Evolutionary conservation across 2,888 invertebrate genomes (phyloP).

Genomic region (Trisateles emortualis): DNA sequence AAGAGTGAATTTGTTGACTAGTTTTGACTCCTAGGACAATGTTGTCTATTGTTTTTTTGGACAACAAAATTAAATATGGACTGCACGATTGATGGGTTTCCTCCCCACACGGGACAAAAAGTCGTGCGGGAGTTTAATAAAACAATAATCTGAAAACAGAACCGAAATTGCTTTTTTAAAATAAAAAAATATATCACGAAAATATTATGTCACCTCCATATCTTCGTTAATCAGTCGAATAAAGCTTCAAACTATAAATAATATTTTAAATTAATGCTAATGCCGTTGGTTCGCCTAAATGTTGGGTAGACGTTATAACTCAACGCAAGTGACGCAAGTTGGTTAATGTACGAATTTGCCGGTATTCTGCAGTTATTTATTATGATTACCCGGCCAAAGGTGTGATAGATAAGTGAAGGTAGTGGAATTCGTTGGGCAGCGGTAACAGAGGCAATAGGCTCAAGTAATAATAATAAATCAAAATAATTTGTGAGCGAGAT

Average conservation of each 20-base stretch:
- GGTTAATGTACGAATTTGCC: slow-evolving; percentile 77
- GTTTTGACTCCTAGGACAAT: no score
- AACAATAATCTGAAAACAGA: no score
- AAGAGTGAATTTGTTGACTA: no score
- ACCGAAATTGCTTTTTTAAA: no score
- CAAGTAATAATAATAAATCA: background rate
- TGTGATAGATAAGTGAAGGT: slow-evolving; percentile 68
- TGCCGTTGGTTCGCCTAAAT: slow-evolving; percentile 78
- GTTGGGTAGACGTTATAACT: slow-evolving; percentile 81
- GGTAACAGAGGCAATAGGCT: slow-evolving; percentile 5
- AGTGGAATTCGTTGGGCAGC: slow-evolving; percentile 22
- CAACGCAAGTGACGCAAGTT: slow-evolving; percentile 68
- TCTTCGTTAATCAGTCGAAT: slow-evolving; percentile 51
- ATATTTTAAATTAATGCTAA: slow-evolving; percentile 87
- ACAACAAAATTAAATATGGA: no score
- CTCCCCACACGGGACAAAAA: no score
- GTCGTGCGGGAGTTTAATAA: no score
- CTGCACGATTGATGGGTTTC: no score
- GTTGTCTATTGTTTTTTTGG: no score
- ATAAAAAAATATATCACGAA: background rate
- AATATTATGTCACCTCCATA: slow-evolving; percentile 45
- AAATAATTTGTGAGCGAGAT: background rate
- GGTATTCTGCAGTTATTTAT: slow-evolving; percentile 72
- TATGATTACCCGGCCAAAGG: slow-evolving; percentile 73
- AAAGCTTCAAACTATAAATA: slow-evolving; percentile 82